Conservation (phyloP, 1,140 invertebrate genomes). For the Drosophila quadrilineata region DNA sequence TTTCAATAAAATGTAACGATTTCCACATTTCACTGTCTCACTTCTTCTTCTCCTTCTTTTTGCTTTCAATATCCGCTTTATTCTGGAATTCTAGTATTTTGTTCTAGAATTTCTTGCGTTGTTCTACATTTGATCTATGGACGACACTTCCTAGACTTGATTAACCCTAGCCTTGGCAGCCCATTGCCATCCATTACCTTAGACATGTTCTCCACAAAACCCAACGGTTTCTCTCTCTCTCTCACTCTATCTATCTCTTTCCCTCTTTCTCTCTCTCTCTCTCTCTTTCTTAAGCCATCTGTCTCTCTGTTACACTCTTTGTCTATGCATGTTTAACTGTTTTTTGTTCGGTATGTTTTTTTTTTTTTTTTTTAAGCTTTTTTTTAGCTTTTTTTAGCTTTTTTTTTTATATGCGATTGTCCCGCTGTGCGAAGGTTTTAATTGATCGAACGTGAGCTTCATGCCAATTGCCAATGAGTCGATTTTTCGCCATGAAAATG, state of each 20-base stretch:
- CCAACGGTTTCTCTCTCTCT: too few species aligned
- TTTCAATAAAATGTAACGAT: too few species aligned
- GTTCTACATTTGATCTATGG: neutral
- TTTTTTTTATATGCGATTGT: constrained; percentile 7
- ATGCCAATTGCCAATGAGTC: constrained; percentile 52
- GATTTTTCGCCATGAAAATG: constrained; percentile 47
- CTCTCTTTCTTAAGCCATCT: too few species aligned
- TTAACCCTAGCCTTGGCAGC: constrained; percentile 29
- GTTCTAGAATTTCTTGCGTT: neutral
- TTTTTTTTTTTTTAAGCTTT: constrained; percentile 4
- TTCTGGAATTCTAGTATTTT: neutral
- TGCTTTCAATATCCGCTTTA: too few species aligned
- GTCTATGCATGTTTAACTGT: constrained; percentile 8
- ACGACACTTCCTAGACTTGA: constrained; percentile 10
- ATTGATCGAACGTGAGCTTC: constrained; percentile 71
- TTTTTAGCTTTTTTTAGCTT: neutral
- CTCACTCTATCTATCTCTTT: too few species aligned
- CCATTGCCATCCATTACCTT: constrained; percentile 33
- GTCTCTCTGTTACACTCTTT: neutral
- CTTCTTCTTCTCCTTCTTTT: too few species aligned
- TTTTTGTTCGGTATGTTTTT: constrained; percentile 9
- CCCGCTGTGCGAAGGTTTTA: constrained; percentile 64
- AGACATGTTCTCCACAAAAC: too few species aligned
- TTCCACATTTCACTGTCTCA: too few species aligned
- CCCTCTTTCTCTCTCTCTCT: neutral